phyloP scores from a whole-genome alignment of 2,797 vertebrate species.

The Enteromius radiatus region DNA sequence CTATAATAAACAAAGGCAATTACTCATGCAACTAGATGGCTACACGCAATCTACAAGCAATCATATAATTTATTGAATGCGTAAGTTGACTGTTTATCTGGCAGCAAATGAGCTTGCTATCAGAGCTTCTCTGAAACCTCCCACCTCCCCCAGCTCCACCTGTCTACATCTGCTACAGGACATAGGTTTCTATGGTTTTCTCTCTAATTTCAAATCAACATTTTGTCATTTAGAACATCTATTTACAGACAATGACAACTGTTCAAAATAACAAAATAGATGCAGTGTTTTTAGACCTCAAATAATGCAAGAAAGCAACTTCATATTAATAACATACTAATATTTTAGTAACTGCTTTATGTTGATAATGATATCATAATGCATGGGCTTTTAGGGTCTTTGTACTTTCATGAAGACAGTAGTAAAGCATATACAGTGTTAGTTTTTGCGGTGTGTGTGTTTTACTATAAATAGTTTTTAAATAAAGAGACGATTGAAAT shows the following conservation, averaged over 20 bases:
- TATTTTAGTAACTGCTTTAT: not conserved
- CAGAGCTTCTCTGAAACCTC: not conserved
- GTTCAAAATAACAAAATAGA: not conserved
- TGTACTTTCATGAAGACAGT: no score
- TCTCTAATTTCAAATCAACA: not conserved
- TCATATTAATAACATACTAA: not conserved
- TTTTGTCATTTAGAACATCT: not conserved
- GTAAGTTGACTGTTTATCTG: not conserved
- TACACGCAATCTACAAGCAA: not conserved
- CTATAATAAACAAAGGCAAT: not conserved
- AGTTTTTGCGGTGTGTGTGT: not conserved
- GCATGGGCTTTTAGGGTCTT: no score
- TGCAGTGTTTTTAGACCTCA: not conserved
- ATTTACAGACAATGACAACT: not conserved
- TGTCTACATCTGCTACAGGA: not conserved
- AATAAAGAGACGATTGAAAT: not conserved
- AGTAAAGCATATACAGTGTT: not conserved
- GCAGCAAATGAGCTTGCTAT: not conserved
- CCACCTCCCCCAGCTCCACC: not conserved
- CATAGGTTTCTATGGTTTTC: not conserved
- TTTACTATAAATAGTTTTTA: not conserved
- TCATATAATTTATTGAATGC: not conserved
- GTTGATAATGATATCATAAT: no score
- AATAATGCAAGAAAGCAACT: not conserved
- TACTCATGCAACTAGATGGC: not conserved